Evolutionary conservation across 2,113 vertebrate genomes (phyloP).

Genomic region (Rhinopomastus cyanomelas): DNA sequence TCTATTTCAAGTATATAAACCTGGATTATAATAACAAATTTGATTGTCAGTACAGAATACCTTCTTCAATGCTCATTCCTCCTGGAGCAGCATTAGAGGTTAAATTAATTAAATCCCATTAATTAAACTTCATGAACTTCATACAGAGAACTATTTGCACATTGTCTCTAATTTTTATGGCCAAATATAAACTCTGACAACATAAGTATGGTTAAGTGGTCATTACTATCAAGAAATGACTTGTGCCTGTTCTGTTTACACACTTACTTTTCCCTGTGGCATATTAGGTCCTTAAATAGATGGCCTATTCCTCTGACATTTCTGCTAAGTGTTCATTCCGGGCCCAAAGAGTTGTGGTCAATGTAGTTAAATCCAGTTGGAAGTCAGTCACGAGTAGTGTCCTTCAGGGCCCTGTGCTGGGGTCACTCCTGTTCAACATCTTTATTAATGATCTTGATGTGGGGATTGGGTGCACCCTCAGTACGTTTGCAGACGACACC

Average conservation of each 20-base stretch:
- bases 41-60: background rate
- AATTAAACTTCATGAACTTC: background rate
- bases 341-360: no score
- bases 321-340: background rate
- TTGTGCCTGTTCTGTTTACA: background rate
- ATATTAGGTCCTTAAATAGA: background rate
- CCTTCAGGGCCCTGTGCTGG: no score
- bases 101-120: slow-evolving; percentile 8
- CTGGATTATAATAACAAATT: background rate
- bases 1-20: background rate
- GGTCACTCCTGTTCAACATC: no score
- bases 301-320: background rate
- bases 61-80: background rate
- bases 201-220: background rate
- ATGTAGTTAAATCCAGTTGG: no score
- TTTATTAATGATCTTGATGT: no score
- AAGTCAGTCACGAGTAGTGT: no score
- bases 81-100: background rate
- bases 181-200: background rate
- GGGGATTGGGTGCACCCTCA: no score
- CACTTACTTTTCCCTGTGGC: background rate
- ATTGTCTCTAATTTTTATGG: background rate
- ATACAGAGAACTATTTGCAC: background rate
- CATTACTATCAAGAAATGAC: background rate
- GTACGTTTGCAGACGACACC: no score